A percentile compares a stretch with the other conserved stretches of the same genome.
Evolutionary conservation across 2,113 vertebrate species (phyloP).

Genomic region (Lepus europaeus): DNA sequence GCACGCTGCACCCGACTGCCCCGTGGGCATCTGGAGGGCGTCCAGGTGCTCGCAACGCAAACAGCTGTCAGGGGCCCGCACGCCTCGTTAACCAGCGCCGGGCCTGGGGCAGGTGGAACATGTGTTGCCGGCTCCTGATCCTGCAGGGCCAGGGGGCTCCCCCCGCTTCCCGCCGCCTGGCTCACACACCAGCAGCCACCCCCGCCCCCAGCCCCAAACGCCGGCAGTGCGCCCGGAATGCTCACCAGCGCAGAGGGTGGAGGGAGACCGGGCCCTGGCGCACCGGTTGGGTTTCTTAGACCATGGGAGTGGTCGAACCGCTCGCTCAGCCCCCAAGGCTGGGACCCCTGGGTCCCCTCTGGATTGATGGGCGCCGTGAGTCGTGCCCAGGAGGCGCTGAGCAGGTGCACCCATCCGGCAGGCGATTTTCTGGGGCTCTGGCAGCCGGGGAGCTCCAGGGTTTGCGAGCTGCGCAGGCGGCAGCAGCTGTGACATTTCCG

Average conservation of each 20-base stretch:
- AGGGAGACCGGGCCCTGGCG: rapidly evolving
- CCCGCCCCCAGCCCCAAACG: neutral
- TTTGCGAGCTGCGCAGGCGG: neutral
- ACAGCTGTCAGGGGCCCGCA: rapidly evolving
- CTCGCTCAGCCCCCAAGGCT: rapidly evolving
- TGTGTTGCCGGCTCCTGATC: rapidly evolving
- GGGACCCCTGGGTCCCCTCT: neutral
- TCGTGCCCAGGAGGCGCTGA: rapidly evolving
- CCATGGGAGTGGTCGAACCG: rapidly evolving
- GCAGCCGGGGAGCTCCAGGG: neutral
- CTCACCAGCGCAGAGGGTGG: rapidly evolving
- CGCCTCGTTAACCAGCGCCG: too few relatives aligned
- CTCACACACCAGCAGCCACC: too few relatives aligned
- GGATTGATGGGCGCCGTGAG: neutral
- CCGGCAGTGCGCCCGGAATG: rapidly evolving
- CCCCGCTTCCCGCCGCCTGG: neutral
- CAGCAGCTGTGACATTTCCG: slow-evolving; percentile 52
- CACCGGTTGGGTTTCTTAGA: rapidly evolving
- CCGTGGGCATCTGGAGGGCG: neutral
- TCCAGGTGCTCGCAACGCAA: rapidly evolving
- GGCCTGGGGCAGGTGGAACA: too few relatives aligned
- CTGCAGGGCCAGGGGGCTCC: neutral
- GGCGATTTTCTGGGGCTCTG: neutral
- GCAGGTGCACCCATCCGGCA: rapidly evolving
- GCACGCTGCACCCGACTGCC: neutral